phyloP scores from a whole-genome alignment of 2,888 invertebrate species.

The Oligia fasciuncula region DNA sequence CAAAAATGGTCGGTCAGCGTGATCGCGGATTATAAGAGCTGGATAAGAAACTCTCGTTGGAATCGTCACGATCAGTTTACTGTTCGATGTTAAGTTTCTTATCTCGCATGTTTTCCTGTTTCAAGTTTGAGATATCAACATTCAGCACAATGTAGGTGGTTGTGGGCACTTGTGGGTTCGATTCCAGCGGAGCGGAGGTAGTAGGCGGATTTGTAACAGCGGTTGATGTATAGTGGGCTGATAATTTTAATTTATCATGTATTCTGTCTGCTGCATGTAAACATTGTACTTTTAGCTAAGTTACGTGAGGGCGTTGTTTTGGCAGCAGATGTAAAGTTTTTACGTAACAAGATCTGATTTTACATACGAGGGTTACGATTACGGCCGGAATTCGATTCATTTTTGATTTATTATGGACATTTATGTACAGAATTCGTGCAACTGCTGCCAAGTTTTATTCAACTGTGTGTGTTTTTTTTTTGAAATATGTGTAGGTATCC shows the following conservation, averaged over 20 bases:
- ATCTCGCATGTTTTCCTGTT: conserved; percentile 50
- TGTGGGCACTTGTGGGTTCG: conserved; percentile 57
- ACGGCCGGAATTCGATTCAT: conserved; percentile 25
- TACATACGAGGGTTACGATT: conserved; percentile 21
- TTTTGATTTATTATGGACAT: conserved; percentile 39
- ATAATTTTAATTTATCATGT: conserved; percentile 59
- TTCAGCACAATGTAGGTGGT: conserved; percentile 57
- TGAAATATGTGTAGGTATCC: conserved; percentile 9
- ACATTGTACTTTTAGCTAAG: conserved; percentile 41
- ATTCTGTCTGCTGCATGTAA: conserved; percentile 38
- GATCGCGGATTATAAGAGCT: conserved; percentile 62
- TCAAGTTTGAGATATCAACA: conserved; percentile 51
- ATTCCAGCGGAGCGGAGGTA: conserved; percentile 46
- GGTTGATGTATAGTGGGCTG: conserved; percentile 56
- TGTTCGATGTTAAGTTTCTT: conserved; percentile 33
- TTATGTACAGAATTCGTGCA: conserved; percentile 14
- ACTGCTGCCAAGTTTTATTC: conserved; percentile 36
- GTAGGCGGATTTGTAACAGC: conserved; percentile 63
- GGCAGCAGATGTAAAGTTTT: conserved; percentile 48
- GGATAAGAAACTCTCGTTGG: conserved; percentile 54
- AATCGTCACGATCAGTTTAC: conserved; percentile 6
- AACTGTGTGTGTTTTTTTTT: conserved; percentile 21
- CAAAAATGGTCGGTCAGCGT: conserved; percentile 67
- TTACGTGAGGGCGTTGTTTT: conserved; percentile 45
- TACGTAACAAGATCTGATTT: conserved; percentile 26